Evolutionary conservation across 2,113 vertebrate genomes (phyloP), one percentile per base, ranked within the genome.

Genomic region (Machaerirhynchus nigripectus): DNA sequence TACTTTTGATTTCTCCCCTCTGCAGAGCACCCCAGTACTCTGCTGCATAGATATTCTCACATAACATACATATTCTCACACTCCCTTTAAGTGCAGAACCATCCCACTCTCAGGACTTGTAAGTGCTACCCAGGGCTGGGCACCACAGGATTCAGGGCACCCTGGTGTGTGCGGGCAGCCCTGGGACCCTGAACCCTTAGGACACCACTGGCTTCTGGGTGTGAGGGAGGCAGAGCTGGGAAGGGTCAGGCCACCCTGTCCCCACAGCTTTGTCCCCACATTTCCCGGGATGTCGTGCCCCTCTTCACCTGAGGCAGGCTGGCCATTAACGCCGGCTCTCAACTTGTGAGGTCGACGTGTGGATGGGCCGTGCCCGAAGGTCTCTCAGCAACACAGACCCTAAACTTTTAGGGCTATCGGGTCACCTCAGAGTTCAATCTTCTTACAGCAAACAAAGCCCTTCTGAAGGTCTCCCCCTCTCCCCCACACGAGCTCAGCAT

Each of bases 361-460:
- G 96, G 76, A 67, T 20, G 56, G 88, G 80, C 90, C 84, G 84
- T 63, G 50, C 85, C 96, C 91, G 71, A 56, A 79, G 97, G 96
- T 97, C 96, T 92, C 93, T 84, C 95, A 67, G 96, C 90, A 94
- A 97, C 97, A 97, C 96, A 97, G 96, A 93, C 96, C 95, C 95
- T 97, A 96, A 97, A 98, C 94, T 97, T 97, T 97, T 76, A 96
- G 97, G 97, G 95, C 98, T 97, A 52, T 84, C 8, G 84, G 97
- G 97, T 97, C 95, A 7, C 92, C 96, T 92, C 89, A 79, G 91
- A 97, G 97, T 98, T 98, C 98, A 96, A 95, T 92, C 97, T 95
- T 96, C 98, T 98, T 97, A 97, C 27, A 82, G 87, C 89, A 87
- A 95, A 98, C 98, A 98, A 98, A 98, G 97, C 57, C 96, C 69